These are phyloP conservation scores for Odontamblyopus lacepedii DNA, from an alignment of 2,797 vertebrate species.

Conservation along the genomic window DNA sequence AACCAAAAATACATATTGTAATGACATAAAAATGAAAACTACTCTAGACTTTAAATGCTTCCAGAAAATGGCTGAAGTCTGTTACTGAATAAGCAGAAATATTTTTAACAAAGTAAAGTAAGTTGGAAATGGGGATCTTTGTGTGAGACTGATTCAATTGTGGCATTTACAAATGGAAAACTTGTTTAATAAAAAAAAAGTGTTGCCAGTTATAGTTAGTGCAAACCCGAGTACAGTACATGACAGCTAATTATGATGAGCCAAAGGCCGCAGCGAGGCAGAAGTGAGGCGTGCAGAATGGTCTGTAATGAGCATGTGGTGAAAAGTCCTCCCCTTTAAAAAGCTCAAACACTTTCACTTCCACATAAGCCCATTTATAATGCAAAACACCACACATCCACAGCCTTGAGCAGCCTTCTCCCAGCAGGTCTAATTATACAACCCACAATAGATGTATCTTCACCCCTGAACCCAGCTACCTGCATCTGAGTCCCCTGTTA, in stretches of 20 bases:
- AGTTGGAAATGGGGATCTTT: background rate
- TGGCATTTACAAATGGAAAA: conserved; percentile 1
- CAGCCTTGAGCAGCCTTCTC: conserved; percentile 44
- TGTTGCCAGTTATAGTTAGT: conserved; percentile 30
- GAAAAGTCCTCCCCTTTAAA: conserved; percentile 14
- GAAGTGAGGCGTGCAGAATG: conserved; percentile 7
- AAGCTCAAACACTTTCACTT: conserved; percentile 19
- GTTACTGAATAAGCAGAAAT: too few species aligned
- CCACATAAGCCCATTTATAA: conserved; percentile 37
- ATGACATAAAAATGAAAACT: background rate
- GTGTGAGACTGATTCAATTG: background rate
- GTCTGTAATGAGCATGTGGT: conserved; percentile 15
- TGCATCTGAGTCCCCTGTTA: conserved; percentile 30
- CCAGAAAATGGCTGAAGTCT: too few species aligned
- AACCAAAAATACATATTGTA: background rate
- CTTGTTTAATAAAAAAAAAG: conserved; percentile 39
- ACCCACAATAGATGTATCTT: conserved; percentile 56
- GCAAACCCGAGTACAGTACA: conserved; percentile 6
- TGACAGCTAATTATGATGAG: conserved; percentile 47
- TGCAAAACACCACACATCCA: conserved; percentile 40
- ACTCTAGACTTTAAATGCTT: background rate
- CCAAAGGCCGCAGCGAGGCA: conserved; percentile 21
- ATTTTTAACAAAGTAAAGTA: background rate
- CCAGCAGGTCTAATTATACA: conserved; percentile 71
- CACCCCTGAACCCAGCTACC: conserved; percentile 57